Base-by-base conservation (phyloP, 2,113 vertebrate species). In the Petrocephalus zakoni region DNA sequence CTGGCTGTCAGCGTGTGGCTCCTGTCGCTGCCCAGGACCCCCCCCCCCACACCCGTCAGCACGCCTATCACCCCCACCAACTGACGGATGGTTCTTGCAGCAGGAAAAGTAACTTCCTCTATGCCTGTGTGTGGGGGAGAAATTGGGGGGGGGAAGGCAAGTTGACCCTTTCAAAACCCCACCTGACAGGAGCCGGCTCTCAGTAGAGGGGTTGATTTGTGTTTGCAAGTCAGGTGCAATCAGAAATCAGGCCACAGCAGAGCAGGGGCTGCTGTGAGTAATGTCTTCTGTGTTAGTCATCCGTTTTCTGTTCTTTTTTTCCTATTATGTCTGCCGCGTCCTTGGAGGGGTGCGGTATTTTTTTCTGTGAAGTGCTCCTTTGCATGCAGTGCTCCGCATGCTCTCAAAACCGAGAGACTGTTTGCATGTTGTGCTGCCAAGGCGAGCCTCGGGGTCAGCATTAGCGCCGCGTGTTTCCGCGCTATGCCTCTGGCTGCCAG, bases 221-320 rank as follows among this genome's bases (percentile, higher is more conserved):
- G 34, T 42, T 78, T 75, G 29, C 37, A 34, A 75, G 68, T 75
- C 68, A 75, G 68, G 68, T 75, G 29, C 11, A 75, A 75, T 75
- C 42, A 84, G 47, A 75, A 37, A 75, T 75, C 21, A 52, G 82
- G 22, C 10, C 5, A 22, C 13, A 15, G 46, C 82, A 49, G 49
- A 29, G 82, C 51, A 84, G 4, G 46, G 11, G 22, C 7, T 7
- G 15, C 13, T 19, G 21, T 82, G 78, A 82, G 78, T 82, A 82
- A 82, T 82, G 17, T 82, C 19, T 82, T 83, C 81, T 49, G 52
- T 52, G 52, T 86, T 56, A 86, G n/a, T 86, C 84, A 86, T 56
- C 52, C 22, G 6, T 21, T 55, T 34, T 56, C 52, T 37, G 22
- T 56, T 85, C 52, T 19, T 34, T 37, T 19, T 19, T 34, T 55